Conservation (phyloP, 2,113 vertebrate genomes). For the Nesoenas mayeri region DNA sequence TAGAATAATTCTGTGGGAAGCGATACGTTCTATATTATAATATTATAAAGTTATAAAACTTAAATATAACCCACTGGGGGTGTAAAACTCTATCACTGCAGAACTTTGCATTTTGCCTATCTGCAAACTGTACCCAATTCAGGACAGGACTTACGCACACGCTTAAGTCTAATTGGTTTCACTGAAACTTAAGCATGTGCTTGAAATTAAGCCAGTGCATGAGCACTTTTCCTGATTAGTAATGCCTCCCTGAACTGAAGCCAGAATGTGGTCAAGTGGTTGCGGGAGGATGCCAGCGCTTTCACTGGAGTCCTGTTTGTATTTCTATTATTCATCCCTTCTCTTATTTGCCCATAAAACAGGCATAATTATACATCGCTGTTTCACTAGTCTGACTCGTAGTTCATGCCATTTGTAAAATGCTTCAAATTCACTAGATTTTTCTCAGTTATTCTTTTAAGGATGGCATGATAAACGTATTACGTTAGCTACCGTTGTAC, state of each 20-base stretch:
- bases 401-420: background rate
- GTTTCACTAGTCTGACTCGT: background rate
- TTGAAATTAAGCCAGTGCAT: conserved; percentile 58
- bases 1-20: conserved; percentile 47
- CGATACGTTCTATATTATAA: conserved; percentile 28
- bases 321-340: conserved; percentile 53
- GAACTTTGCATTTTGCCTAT: conserved; percentile 29
- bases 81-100: conserved; percentile 49
- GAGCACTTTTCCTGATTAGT: conserved; percentile 64
- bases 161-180: conserved; percentile 61
- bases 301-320: conserved; percentile 32
- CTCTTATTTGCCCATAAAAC: background rate
- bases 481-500: background rate
- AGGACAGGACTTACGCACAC: conserved; percentile 24
- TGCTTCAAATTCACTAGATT: background rate
- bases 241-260: conserved; percentile 59
- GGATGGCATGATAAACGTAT: background rate
- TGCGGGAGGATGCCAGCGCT: conserved; percentile 33
- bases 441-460: background rate
- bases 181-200: conserved; percentile 60
- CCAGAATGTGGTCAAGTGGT: conserved; percentile 54
- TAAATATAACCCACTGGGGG: conserved; percentile 47
- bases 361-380: background rate
- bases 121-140: background rate
- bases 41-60: conserved; percentile 36